Evolutionary conservation across 2,113 vertebrate genomes (phyloP).

Genomic region (Dolichallabes microphthalmus): DNA sequence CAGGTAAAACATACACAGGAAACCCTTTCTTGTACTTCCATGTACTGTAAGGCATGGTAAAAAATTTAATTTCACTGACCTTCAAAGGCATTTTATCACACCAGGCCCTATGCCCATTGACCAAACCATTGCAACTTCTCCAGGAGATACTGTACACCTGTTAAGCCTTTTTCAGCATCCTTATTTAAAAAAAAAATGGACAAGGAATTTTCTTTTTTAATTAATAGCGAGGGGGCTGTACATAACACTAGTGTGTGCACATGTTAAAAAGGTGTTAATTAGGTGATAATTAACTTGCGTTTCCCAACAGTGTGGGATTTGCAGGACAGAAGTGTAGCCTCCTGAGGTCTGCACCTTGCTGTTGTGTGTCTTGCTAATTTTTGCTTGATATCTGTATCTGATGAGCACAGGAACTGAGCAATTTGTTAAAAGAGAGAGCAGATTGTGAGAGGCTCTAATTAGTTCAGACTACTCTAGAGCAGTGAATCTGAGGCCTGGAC

Average conservation of each 20-base stretch:
- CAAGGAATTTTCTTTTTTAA: not conserved
- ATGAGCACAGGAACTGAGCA: not conserved
- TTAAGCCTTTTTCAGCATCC: not conserved
- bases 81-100: conserved; percentile 2
- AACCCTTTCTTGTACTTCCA: not conserved
- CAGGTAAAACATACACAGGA: not conserved
- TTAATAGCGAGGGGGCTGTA: conserved; percentile 1
- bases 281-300: conserved; percentile 43
- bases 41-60: not conserved
- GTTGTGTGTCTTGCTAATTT: not conserved
- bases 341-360: conserved; percentile 1
- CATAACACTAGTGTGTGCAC: not conserved
- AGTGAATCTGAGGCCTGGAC: not conserved
- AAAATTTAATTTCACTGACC: not conserved
- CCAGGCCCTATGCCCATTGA: not conserved
- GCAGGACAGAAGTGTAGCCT: conserved; percentile 6
- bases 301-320: conserved; percentile 28
- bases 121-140: not conserved
- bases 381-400: conserved; percentile 1
- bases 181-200: not conserved
- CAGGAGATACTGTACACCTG: not conserved
- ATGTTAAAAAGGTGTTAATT: conserved; percentile 43
- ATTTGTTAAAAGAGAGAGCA: not conserved
- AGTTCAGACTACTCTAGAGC: not conserved
- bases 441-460: not conserved